Base-by-base conservation (phyloP, 2,888 invertebrate genomes). In the Drosophila ezoana region DNA sequence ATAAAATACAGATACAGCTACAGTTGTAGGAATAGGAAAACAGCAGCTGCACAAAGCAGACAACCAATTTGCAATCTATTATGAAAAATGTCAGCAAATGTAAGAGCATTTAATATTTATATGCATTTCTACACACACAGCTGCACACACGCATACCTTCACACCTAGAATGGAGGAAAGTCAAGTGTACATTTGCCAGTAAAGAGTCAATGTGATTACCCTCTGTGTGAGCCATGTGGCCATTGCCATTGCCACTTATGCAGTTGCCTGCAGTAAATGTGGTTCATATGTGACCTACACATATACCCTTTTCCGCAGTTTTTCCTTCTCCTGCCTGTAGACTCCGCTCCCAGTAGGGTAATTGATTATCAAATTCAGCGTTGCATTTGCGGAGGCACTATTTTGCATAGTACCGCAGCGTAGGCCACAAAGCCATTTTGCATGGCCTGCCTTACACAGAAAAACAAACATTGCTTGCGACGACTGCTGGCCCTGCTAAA, bases 361-460 rank as follows among this genome's bases (percentile, higher is more conserved):
- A 87, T 89, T 89, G 87, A 87, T 87, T 87, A 87, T 86, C 84
- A 87, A 89, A 86, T 79, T 83, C 71, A 72, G 77, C 80, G 85
- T 66, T 81, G 81, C 79, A 78, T 79, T 79, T 71, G 59, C 45
- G 66, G 54, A 51, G 45, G 61, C 71, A 47, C 69, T 59, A 66
- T 72, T 75, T 81, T 64, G 49, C 66, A 64, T 57, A 51, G 54
- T 61, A 52, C 60, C 59, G 37, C 75, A 67, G 44, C 16, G 9
- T 72, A 45, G 59, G 67, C 67, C 73, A 68, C 66, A 67, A 56
- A 62, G 52, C 60, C 53, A 54, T 73, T 48, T 45, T 72, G n/a
- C 44, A 49, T 67, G 49, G 60, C 45, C 35, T 60, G n/a, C 13
- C 35, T 8, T 6, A 28, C 41, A 76, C 33, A 56, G 32, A 45